A percentile compares a stretch with the other conserved stretches of the same genome.
These are phyloP conservation scores for Salmo trutta DNA, from an alignment of 2,797 vertebrate species.

Conservation along the genomic window DNA sequence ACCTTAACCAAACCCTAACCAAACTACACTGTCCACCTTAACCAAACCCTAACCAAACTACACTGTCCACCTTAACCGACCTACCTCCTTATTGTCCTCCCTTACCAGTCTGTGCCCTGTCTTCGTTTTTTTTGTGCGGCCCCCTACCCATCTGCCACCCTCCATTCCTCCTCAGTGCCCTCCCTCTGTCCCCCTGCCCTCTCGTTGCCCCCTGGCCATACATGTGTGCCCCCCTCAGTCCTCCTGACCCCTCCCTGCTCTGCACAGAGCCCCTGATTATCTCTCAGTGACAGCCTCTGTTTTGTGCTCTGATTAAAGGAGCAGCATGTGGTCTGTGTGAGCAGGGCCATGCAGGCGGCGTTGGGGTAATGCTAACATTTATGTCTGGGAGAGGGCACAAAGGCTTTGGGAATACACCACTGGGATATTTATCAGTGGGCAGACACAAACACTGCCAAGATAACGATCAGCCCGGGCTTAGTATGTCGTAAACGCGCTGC, in stretches of 20 bases:
- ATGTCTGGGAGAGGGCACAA: constrained; percentile 73
- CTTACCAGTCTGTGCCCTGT: constrained; percentile 41
- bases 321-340: constrained; percentile 73
- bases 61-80: neutral
- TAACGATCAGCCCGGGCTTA: constrained; percentile 47
- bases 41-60: neutral
- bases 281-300: constrained; percentile 66
- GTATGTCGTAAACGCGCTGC: constrained; percentile 46
- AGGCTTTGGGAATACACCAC: constrained; percentile 36
- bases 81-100: too few species aligned
- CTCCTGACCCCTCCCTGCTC: constrained; percentile 29
- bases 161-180: too few species aligned
- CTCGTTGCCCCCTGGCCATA: too few species aligned
- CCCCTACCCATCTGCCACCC: too few species aligned
- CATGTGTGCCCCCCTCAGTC: constrained; percentile 31
- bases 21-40: neutral
- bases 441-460: constrained; percentile 42
- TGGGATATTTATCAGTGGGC: constrained; percentile 9
- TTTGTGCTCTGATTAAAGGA: constrained; percentile 78
- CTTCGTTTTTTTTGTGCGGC: neutral
- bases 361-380: constrained; percentile 75
- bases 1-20: neutral
- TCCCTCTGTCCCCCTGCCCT: too few species aligned
- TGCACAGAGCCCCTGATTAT: constrained; percentile 69
- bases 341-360: constrained; percentile 56